Evolutionary conservation across 2,113 vertebrate species (phyloP).

Genomic region (Sorex araneus): DNA sequence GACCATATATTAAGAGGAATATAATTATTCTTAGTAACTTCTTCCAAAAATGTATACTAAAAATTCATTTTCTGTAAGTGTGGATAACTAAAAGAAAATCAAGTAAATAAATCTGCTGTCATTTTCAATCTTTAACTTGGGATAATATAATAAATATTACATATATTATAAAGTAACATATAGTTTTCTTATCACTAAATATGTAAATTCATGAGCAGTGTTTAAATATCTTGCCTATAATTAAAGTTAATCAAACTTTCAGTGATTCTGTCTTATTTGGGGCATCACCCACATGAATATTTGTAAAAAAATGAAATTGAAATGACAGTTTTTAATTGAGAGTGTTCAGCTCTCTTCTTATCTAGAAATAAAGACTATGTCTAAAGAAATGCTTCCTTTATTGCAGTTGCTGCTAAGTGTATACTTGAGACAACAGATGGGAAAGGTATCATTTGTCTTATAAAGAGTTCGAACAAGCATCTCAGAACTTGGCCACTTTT

Average conservation of each 20-base stretch:
- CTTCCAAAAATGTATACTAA: constrained; percentile 12
- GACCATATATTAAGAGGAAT: no score
- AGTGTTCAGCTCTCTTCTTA: neutral
- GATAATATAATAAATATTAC: neutral
- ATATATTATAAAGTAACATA: neutral
- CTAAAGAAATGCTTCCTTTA: neutral
- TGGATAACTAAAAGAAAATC: neutral
- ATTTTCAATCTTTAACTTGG: neutral
- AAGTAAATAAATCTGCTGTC: neutral
- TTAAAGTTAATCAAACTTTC: neutral
- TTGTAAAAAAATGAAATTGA: neutral
- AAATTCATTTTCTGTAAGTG: neutral
- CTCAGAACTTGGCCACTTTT: neutral
- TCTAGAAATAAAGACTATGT: neutral
- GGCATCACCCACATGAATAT: neutral
- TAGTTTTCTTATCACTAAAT: neutral
- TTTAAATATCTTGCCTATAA: neutral
- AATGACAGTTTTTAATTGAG: neutral
- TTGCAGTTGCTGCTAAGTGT: neutral
- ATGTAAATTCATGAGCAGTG: neutral
- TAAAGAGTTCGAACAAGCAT: neutral
- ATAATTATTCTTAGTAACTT: no score
- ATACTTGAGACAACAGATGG: neutral
- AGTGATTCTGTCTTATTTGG: neutral
- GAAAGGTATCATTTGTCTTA: neutral